Percentiles rank a stretch among this genome's conserved stretches.
Evolutionary conservation across 2,797 vertebrate species (phyloP).

Genomic region (Holocentrus rufus): DNA sequence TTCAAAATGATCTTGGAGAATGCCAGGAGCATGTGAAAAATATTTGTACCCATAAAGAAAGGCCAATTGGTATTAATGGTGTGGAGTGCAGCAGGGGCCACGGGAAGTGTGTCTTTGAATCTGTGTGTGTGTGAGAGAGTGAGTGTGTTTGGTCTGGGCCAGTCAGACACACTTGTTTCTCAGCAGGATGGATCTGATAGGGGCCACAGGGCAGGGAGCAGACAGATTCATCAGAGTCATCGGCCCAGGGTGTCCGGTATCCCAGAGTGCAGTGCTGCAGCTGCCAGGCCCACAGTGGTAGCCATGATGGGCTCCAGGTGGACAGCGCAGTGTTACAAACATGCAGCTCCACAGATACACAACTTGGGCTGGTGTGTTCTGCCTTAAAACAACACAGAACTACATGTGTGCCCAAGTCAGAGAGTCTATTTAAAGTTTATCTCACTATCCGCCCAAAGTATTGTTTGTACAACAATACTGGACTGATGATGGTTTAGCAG

Average conservation of each 20-base stretch:
- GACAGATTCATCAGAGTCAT: slow-evolving; percentile 84
- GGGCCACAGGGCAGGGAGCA: slow-evolving; percentile 82
- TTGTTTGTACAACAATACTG: neutral
- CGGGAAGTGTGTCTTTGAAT: slow-evolving; percentile 55
- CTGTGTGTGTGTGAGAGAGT: slow-evolving; percentile 40
- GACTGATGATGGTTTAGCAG: neutral
- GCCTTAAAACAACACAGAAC: neutral
- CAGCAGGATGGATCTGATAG: slow-evolving; percentile 82
- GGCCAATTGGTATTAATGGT: slow-evolving; percentile 79
- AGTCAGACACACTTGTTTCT: slow-evolving; percentile 81
- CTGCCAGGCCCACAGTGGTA: slow-evolving; percentile 69
- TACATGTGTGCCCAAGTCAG: neutral
- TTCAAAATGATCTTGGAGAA: slow-evolving; percentile 58
- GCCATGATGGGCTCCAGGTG: slow-evolving; percentile 84
- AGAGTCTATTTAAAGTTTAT: neutral
- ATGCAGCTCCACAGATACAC: slow-evolving; percentile 41
- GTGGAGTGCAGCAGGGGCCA: slow-evolving; percentile 60
- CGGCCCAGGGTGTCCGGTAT: slow-evolving; percentile 77
- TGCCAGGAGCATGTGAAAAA: slow-evolving; percentile 73
- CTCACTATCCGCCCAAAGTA: neutral
- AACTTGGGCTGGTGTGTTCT: neutral
- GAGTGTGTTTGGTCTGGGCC: slow-evolving; percentile 72
- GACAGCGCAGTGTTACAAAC: slow-evolving; percentile 37
- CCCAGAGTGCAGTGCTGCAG: slow-evolving; percentile 79
- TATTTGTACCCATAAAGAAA: slow-evolving; percentile 75